These are phyloP conservation scores for Hydrochoerus hydrochaeris DNA, from an alignment of 2,113 vertebrate species.

Conservation along the genomic window DNA sequence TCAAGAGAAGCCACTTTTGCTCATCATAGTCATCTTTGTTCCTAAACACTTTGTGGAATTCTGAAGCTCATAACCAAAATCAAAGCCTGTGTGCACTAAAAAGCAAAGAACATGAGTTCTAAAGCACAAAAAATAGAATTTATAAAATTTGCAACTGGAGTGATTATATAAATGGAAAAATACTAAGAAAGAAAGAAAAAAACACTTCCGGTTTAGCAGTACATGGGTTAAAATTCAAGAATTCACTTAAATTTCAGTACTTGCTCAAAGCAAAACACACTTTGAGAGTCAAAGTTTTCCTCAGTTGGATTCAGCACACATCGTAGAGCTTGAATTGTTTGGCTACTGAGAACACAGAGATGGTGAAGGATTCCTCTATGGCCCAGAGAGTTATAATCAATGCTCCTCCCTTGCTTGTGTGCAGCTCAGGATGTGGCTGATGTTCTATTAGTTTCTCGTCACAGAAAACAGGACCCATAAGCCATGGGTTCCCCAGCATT, in stretches of 20 bases:
- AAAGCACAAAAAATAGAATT: background rate
- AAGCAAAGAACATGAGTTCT: background rate
- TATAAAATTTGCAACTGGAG: slow-evolving; percentile 10
- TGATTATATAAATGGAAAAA: slow-evolving; percentile 30
- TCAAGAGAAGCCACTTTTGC: background rate
- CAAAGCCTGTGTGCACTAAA: background rate
- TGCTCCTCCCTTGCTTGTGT: background rate
- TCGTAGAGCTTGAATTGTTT: background rate
- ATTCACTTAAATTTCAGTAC: background rate
- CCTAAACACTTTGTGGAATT: background rate
- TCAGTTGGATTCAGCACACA: background rate
- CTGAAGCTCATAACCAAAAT: background rate
- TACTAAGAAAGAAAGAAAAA: slow-evolving; percentile 30
- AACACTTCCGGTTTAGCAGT: background rate
- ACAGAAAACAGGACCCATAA: background rate
- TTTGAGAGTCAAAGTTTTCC: slow-evolving; percentile 14
- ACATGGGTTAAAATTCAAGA: background rate
- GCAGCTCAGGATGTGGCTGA: background rate
- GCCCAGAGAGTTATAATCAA: background rate
- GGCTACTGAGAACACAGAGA: background rate
- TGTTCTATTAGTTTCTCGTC: background rate
- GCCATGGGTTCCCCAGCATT: background rate
- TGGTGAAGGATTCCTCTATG: background rate
- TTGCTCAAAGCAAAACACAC: background rate
- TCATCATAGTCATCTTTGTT: background rate